Evolutionary conservation across 2,113 vertebrate genomes (phyloP), one percentile per base, ranked within the genome.

Genomic region (Calidris pygmaea): DNA sequence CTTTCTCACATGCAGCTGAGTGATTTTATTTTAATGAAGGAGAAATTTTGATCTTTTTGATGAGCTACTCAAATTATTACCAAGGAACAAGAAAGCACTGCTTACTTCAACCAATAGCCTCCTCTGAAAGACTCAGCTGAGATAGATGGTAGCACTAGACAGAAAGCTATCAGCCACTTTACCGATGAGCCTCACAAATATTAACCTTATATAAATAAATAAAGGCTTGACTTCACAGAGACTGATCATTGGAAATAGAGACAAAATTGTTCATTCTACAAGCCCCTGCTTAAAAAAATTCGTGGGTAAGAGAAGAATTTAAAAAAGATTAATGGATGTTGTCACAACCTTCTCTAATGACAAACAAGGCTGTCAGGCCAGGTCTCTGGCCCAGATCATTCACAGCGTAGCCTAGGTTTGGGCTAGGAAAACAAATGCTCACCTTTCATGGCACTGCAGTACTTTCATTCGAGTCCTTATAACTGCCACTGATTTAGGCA

Each of bases 251-350:
- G 71, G 95, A 94, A 96, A 96, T 76, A 95, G 85, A 95, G 59
- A 91, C 79, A 94, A 95, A 97, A 95, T 90, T 95, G 89, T 74
- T 95, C 95, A 79, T 92, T 94, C 85, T 77, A 67, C 90, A 92
- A 92, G 48, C 34, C 56, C 18, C 30, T 74, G 45, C 77, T 95
- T 95, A 68, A 84, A 95, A 95, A 96, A 84, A 91, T 20, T 81
- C 5, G 22, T 56, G 63, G 60, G 58, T 85, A 88, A 88, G 65
- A 96, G 87, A 89, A 87, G 85, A 96, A 96, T 93, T 93, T 96
- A 47, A 81, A 89, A 94, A 97, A 97, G 97, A 97, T 97, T 86
- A 97, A 97, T 94, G 87, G 82, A 92, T 77, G 66, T 97, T 97
- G 95, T 95, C 93, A 96, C 93, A 96, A 91, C 93, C 82, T 94